Conservation (phyloP, 1,140 invertebrate species). For the roundworm (Caenorhabditis elegans) region WBcel235 BX284604.4:8068501-8069000, state of each 20-base stretch:
- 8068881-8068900: no score
- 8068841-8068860: no score
- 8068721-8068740: conserved; percentile 1
- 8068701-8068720: not conserved
- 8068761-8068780: not conserved
- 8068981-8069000: not conserved
- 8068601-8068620: not conserved
- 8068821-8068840: no score
- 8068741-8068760: not conserved
- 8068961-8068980: conserved; percentile 13
- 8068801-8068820: no score
- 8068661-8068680: not conserved
- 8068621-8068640: not conserved
- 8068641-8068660: not conserved
- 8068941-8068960: conserved; percentile 33
- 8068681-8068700: not conserved
- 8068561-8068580: no score
- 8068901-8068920: no score
- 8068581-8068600: not conserved
- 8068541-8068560: not conserved
- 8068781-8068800: no score
- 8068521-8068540: conserved; percentile 16
- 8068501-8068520: not conserved
- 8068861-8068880: no score
- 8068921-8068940: not conserved